phyloP scores from a whole-genome alignment of 2,888 invertebrate genomes.

The Dione vanillae region DNA sequence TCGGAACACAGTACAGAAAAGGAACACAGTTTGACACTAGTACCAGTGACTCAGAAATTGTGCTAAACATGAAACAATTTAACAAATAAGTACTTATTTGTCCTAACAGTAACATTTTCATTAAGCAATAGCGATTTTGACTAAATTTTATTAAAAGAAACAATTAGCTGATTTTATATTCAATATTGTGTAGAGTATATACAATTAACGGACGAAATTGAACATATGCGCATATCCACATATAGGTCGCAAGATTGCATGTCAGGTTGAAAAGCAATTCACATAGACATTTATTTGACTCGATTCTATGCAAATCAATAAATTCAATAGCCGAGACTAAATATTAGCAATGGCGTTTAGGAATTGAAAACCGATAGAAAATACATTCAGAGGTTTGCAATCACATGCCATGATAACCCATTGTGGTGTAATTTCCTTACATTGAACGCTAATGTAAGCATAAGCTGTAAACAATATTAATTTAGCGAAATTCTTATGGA shows the following conservation, averaged over 20 bases:
- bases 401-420: constrained; percentile 18
- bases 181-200: no score
- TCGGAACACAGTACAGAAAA: no score
- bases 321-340: constrained; percentile 32
- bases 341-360: constrained; percentile 33
- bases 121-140: no score
- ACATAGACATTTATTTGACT: constrained; percentile 32
- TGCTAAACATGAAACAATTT: no score
- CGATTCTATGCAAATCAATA: constrained; percentile 39
- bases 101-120: no score
- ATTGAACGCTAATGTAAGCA: background rate
- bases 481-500: no score
- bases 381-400: constrained; percentile 25
- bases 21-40: no score
- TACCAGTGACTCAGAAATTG: no score
- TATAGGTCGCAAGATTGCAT: constrained; percentile 28
- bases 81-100: no score
- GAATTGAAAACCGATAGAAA: constrained; percentile 40
- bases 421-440: constrained; percentile 15
- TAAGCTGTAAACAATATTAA: no score
- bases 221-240: background rate
- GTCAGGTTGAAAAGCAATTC: constrained; percentile 34
- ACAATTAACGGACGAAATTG: background rate
- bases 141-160: no score
- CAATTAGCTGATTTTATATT: no score